Base-by-base conservation (phyloP, 2,113 vertebrate species). In the Melospiza georgiana region DNA sequence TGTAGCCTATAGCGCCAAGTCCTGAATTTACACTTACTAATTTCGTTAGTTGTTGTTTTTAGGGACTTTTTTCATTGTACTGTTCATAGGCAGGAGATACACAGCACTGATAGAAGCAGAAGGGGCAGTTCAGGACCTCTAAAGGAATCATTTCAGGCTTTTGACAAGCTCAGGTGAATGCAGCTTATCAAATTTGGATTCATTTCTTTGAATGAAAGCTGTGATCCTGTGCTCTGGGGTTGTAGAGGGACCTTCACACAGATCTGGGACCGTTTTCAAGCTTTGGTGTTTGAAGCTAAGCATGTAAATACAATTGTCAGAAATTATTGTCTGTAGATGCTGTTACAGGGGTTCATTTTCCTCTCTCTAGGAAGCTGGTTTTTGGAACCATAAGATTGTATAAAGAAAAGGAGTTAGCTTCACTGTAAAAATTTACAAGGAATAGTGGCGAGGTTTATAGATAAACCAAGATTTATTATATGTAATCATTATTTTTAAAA, bases 321-420 rank as follows among this genome's bases (percentile, higher is more conserved):
- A 33, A 74, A 35, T 58, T 31, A 22, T 41, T 75, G 15, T 59
- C 65, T 71, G 12, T 66, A 67, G 30, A 27, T 65, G 28, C 12
- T 33, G 4, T 80, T 89, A 59, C 0, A 9, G 7, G 1, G 9
- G 0, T 10, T 12, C 39, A 44, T 85, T n/a, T 23, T 2, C 13
- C 7, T 28, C 54, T 68, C 35, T 65, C 51, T 63, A 37, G 46
- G 49, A 94, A 74, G 15, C 11, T 66, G 31, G 24, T 51, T 84
- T 61, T 65, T 69, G 16, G 28, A 74, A 37, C 33, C 14, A 2
- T 63, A 54, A 71, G 23, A 69, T 57, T 19, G 3, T 43, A 24
- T 65, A 31, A 80, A 73, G 69, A 82, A 78, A 62, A 51, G 24
- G 28, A 91, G 27, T 66, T 87, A 66, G 30, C 55, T 54, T 84